Conservation (phyloP, 2,888 invertebrate species). For the Apodemia mormo region DNA sequence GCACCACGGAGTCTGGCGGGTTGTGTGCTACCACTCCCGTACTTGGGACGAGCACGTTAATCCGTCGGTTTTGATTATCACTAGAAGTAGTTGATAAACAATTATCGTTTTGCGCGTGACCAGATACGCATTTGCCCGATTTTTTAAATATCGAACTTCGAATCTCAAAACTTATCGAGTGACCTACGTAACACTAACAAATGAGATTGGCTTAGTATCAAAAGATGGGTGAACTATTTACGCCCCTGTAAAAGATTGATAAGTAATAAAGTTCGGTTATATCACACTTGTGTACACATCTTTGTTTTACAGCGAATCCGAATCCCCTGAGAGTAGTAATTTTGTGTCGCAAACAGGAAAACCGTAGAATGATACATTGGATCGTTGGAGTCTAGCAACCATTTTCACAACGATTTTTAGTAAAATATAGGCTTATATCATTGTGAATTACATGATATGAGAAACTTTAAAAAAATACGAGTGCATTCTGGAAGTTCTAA, state of each 20-base stretch:
- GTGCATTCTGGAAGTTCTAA: too few relatives aligned
- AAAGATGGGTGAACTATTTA: neutral
- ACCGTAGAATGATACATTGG: constrained; percentile 32
- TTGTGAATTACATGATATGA: too few relatives aligned
- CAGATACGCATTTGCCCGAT: too few relatives aligned
- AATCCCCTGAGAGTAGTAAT: constrained; percentile 76
- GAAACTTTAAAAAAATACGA: too few relatives aligned
- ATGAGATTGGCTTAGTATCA: neutral
- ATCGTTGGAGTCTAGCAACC: neutral
- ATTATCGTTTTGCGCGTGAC: too few relatives aligned
- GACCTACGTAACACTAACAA: neutral
- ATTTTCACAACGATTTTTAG: neutral
- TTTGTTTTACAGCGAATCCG: constrained; percentile 52
- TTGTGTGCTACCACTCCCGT: too few relatives aligned
- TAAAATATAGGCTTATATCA: neutral
- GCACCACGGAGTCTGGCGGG: too few relatives aligned
- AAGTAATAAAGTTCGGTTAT: neutral
- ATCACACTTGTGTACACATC: constrained; percentile 11
- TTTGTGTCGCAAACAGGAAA: constrained; percentile 54
- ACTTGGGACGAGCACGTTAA: too few relatives aligned
- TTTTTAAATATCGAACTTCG: too few relatives aligned
- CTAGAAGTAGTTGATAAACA: too few relatives aligned
- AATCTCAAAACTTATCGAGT: too few relatives aligned
- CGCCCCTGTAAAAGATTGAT: neutral
- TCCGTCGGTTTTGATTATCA: too few relatives aligned